Conservation (phyloP, 2,888 invertebrate genomes). For the Synanthedon andrenaeformis region DNA sequence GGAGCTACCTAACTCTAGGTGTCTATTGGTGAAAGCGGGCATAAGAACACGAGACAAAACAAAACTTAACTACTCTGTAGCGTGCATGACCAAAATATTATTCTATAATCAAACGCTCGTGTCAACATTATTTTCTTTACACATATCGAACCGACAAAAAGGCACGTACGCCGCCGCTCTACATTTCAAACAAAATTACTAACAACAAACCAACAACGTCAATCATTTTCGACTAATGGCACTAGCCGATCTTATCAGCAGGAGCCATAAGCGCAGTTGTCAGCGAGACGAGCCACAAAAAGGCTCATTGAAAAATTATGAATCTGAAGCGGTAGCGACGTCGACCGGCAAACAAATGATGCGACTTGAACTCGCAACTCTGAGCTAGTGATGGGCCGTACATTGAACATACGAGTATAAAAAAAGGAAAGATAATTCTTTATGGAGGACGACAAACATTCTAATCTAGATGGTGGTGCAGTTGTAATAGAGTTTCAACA, state of each 20-base stretch:
- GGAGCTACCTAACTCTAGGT: too few relatives aligned
- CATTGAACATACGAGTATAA: too few relatives aligned
- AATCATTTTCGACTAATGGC: slow-evolving; percentile 66
- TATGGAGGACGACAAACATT: too few relatives aligned
- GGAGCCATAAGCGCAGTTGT: slow-evolving; percentile 56
- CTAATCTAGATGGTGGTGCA: too few relatives aligned
- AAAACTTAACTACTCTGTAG: too few relatives aligned
- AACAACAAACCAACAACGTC: slow-evolving; percentile 63
- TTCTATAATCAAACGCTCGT: slow-evolving; percentile 28
- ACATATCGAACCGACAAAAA: slow-evolving; percentile 31
- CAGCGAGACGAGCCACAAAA: slow-evolving; percentile 47
- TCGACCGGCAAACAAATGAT: slow-evolving; percentile 44
- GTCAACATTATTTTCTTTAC: slow-evolving; percentile 40
- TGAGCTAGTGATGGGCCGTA: background rate
- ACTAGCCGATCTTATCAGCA: slow-evolving; percentile 52
- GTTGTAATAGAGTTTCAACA: too few relatives aligned
- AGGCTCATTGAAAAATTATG: slow-evolving; percentile 50
- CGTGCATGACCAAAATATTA: slow-evolving; percentile 7
- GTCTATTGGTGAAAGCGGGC: too few relatives aligned
- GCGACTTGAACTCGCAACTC: slow-evolving; percentile 12
- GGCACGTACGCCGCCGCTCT: slow-evolving; percentile 34
- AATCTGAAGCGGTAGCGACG: slow-evolving; percentile 42
- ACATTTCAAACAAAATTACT: slow-evolving; percentile 67
- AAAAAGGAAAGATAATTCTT: too few relatives aligned
- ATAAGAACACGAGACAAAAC: too few relatives aligned